Evolutionary conservation across 2,797 vertebrate species (phyloP), one percentile per base, ranked within the genome.

Genomic region (Syncerus caffer): DNA sequence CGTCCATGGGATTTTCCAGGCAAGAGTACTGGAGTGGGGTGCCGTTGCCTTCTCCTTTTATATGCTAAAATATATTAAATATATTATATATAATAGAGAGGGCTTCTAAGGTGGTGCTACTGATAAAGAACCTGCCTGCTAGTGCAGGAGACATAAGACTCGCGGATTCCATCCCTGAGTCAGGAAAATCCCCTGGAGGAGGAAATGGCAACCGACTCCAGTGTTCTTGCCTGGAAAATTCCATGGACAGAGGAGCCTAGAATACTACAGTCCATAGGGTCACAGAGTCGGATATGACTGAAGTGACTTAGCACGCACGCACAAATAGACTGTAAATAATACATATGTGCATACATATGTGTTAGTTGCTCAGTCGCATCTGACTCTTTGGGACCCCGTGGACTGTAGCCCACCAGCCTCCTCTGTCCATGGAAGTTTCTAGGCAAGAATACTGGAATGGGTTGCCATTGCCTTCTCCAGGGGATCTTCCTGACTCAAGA

Each of bases 271-370:
- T 71, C 67, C 34, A 71, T 23, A 23, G 19, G 10, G 19, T 38
- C 67, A 71, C 64, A 71, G 34, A 71, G 67, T 12, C 3, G 0
- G 10, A 38, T 34, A 23, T 6, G 34, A 71, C 19, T 38, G 34
- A 38, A 71, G 19, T 38, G 19, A 38, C 34, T 71, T 38, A 38
- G 67, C 34, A 64, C 0, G 0, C 31, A 38, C 0, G 1, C n/a
- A 71, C 67, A 23, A 12, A 78, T 31, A 60, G 7, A 25, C 38
- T 71, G n/a, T 45, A 21, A 16, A 25, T 25, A 50, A 64, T 64
- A 55, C 15, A 51, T 21, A 16, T 55, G 15, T 38, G 9, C 17
- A 71, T 67, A 6, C 42, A 47, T 50, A 47, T 79, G 42, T 25
- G 64, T 71, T 38, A 6, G 64, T 38, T 19, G 31, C 64, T 71